These are phyloP conservation scores for Eustalomyia histrio DNA, from an alignment of 2,888 invertebrate species.

Conservation along the genomic window DNA sequence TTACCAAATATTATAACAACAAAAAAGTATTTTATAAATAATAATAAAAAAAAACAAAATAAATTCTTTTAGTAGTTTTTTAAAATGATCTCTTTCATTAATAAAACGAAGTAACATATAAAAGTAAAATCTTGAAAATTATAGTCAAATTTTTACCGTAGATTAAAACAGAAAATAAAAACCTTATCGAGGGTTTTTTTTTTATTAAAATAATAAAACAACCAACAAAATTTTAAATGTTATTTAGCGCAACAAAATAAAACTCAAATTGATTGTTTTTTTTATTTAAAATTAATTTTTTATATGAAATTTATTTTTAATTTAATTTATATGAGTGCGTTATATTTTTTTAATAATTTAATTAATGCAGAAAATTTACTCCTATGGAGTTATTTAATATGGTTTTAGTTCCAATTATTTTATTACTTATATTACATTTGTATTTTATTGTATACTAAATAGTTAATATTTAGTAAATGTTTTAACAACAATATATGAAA, in stretches of 20 bases:
- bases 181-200: slow-evolving; percentile 14
- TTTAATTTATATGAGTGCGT: background rate
- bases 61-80: slow-evolving; percentile 39
- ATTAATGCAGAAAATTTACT: slow-evolving; percentile 46
- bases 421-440: slow-evolving; percentile 27
- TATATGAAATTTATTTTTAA: background rate
- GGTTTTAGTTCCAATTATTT: slow-evolving; percentile 63
- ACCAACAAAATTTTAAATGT: slow-evolving; percentile 55
- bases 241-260: slow-evolving; percentile 44
- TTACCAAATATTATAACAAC: slow-evolving; percentile 36
- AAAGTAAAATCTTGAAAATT: slow-evolving; percentile 4
- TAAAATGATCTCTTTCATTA: slow-evolving; percentile 58
- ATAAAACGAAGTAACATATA: slow-evolving; percentile 28
- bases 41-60: slow-evolving; percentile 33
- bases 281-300: slow-evolving; percentile 16
- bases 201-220: slow-evolving; percentile 18
- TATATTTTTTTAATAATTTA: slow-evolving; percentile 8
- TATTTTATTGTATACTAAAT: slow-evolving; percentile 45
- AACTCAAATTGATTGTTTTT: slow-evolving; percentile 22
- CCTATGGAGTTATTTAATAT: slow-evolving; percentile 59
- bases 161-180: slow-evolving; percentile 18
- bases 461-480: slow-evolving; percentile 58
- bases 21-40: slow-evolving; percentile 26
- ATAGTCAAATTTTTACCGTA: slow-evolving; percentile 47
- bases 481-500: slow-evolving; percentile 41